A percentile compares a stretch with the other conserved stretches of the same genome.
Evolutionary conservation across 2,113 vertebrate genomes (phyloP).

Genomic region (Zapus hudsonius): DNA sequence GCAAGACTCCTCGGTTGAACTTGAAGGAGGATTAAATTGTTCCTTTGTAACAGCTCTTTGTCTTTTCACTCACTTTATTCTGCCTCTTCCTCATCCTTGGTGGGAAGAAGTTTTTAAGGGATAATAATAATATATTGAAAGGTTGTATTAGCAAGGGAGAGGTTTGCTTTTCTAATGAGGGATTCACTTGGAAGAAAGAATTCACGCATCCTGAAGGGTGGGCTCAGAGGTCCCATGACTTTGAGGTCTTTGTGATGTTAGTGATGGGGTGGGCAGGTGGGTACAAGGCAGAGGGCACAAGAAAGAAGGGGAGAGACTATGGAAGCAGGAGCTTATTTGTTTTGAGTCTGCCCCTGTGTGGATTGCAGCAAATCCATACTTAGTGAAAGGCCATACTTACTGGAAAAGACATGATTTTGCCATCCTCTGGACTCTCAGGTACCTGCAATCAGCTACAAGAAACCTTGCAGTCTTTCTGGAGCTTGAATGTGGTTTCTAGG

Average conservation of each 20-base stretch:
- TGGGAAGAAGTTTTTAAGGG: not conserved
- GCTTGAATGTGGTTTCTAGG: not conserved
- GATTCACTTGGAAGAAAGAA: not conserved
- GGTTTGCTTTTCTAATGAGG: not conserved
- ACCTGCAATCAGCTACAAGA: not conserved
- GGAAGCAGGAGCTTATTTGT: not conserved
- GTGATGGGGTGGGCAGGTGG: rapidly evolving
- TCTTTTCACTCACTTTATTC: not conserved
- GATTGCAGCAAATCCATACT: not conserved
- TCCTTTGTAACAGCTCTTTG: not conserved
- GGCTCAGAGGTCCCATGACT: not conserved
- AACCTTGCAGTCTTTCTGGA: not conserved
- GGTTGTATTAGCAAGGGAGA: not conserved
- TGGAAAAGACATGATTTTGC: not conserved
- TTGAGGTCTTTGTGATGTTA: not conserved
- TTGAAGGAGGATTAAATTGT: not conserved
- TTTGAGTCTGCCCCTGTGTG: not conserved
- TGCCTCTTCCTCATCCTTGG: not conserved
- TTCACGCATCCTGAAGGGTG: not conserved
- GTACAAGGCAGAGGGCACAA: not conserved
- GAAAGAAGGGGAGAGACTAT: not conserved
- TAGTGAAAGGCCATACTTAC: not conserved
- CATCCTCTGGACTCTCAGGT: not conserved
- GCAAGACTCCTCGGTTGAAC: not conserved
- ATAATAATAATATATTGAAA: not conserved